Evolutionary conservation across 2,113 vertebrate genomes (phyloP).

Genomic region (Boulengeromyrus knoepffleri): DNA sequence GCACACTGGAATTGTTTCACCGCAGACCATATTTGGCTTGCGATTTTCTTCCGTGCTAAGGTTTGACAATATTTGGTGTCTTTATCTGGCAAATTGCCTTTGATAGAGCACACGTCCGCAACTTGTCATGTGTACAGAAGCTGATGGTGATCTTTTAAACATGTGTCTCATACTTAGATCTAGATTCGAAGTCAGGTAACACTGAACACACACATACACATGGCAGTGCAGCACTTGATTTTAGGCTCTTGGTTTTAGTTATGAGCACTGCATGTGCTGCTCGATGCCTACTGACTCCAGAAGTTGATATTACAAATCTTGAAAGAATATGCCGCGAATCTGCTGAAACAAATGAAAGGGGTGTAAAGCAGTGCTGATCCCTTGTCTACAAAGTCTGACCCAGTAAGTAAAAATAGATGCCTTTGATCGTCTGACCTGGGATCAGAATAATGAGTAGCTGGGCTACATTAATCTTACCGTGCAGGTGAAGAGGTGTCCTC

Average conservation of each 20-base stretch:
- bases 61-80: neutral
- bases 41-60: neutral
- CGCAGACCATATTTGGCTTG: neutral
- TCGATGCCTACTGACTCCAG: neutral
- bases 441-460: slow-evolving; percentile 42
- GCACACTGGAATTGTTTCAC: neutral
- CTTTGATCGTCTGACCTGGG: slow-evolving; percentile 55
- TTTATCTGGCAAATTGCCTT: neutral
- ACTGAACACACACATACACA: neutral
- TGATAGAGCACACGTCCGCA: neutral
- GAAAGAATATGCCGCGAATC: neutral
- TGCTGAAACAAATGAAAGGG: neutral
- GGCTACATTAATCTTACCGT: slow-evolving; percentile 49
- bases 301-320: neutral
- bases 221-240: neutral
- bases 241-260: neutral
- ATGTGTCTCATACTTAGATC: neutral
- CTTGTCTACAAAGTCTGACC: slow-evolving; percentile 45
- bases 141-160: neutral
- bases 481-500: slow-evolving; percentile 37
- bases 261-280: neutral
- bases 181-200: neutral
- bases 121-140: neutral
- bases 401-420: slow-evolving; percentile 56
- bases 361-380: neutral